Base-by-base conservation (phyloP, 2,797 vertebrate species). In the Lepus townsendii region DNA sequence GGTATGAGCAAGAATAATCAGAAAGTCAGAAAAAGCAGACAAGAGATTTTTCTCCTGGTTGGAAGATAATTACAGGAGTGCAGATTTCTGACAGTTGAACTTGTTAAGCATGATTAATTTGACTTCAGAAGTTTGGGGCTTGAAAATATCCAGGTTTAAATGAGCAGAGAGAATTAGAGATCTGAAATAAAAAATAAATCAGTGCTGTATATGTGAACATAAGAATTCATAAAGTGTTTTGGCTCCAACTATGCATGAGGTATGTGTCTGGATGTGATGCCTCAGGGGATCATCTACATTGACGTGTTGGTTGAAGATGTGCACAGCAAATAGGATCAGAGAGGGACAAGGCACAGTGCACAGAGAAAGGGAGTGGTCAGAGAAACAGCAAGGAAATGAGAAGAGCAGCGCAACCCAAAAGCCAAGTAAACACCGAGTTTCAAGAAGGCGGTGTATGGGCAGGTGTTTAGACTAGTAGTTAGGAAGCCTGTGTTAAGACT, bases 61-160 rank as follows among this genome's bases (percentile, higher is more conserved):
- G 75, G 66, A 72, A 96, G 62, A 32, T 88, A 94, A 89, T 76
- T 82, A 91, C 2, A 76, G 68, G 79, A 87, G 57, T 42, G 30
- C 5, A 47, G 35, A 22, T 82, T 47, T 90, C 92, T 91, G 79
- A 91, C 57, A 84, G 62, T 60, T 85, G 78, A 93, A 50, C 69
- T 90, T 62, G 69, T 57, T 71, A 88, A 95, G 84, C 47, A 77
- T 78, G 69, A 88, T 93, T 94, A 75, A 96, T 92, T 85, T 83
- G 16, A 47, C 69, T 72, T 90, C 92, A 88, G 73, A 84, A 92
- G 73, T 69, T n/a, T 85, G 32, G 50, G 35, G 26, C 12, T 22
- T 88, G 85, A 84, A 85, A 93, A 93, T 60, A 88, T 92, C 26
- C 50, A 87, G 60, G 42, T 87, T 75, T 69, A 92, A 95, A 87